Evolutionary conservation across 2,113 vertebrate species (phyloP).

Genomic region (Tamias sibiricus): DNA sequence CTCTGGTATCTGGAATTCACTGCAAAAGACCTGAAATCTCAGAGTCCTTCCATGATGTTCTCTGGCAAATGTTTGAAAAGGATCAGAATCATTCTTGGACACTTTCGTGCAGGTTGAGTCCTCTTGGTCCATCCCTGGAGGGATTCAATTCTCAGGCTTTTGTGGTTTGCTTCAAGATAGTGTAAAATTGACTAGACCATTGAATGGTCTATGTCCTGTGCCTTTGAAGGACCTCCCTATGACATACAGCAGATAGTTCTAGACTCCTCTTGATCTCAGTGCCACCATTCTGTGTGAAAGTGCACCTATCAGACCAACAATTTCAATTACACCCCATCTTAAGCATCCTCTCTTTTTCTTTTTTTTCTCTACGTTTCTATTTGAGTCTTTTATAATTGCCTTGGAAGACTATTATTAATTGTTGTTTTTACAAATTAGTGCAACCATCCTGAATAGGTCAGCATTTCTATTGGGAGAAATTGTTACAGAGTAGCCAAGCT

Average conservation of each 20-base stretch:
- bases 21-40: background rate
- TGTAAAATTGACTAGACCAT: background rate
- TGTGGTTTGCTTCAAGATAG: background rate
- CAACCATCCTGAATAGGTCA: background rate
- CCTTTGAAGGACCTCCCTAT: background rate
- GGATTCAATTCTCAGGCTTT: background rate
- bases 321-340: no score
- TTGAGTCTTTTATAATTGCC: conserved; percentile 11
- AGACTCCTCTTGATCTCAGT: background rate
- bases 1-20: background rate
- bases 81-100: background rate
- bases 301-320: background rate
- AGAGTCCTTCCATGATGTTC: background rate
- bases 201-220: background rate
- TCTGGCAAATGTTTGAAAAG: background rate
- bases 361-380: background rate
- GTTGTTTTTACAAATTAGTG: background rate
- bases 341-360: background rate
- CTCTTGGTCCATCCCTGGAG: background rate
- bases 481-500: background rate
- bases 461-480: background rate
- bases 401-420: background rate
- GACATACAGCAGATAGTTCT: background rate
- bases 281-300: background rate
- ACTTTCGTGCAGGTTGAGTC: background rate